Percentiles rank a stretch among this genome's conserved stretches.
phyloP scores from a whole-genome alignment of 2,113 vertebrate species.

The Axis porcinus region DNA sequence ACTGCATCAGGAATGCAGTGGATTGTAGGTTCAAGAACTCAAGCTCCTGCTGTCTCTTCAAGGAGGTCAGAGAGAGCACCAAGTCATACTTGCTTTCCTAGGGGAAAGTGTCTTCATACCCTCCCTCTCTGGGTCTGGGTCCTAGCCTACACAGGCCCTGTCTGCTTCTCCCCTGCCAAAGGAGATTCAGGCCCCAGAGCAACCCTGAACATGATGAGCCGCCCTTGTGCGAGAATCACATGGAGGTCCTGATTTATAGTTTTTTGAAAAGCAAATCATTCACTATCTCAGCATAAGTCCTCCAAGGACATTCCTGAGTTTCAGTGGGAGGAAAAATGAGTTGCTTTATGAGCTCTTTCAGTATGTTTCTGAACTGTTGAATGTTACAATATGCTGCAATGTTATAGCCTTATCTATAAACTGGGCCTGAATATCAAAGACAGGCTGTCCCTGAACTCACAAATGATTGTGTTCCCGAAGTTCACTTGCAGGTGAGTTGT shows the following conservation, averaged over 20 bases:
- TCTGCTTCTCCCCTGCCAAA: rapidly evolving
- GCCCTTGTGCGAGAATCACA: background rate
- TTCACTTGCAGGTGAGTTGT: background rate
- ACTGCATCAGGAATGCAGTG: rapidly evolving
- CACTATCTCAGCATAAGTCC: conserved; percentile 43
- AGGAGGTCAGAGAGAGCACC: background rate
- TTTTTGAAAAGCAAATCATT: conserved; percentile 64
- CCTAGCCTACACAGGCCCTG: background rate
- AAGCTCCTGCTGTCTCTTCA: background rate
- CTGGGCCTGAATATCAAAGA: background rate
- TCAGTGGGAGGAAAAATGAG: conserved; percentile 64
- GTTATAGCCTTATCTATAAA: conserved; percentile 63
- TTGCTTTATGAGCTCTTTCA: conserved; percentile 56
- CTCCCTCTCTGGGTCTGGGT: background rate
- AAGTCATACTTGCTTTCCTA: background rate
- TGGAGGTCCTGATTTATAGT: background rate
- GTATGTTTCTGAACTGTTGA: conserved; percentile 23
- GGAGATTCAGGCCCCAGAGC: background rate
- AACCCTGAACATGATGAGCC: background rate
- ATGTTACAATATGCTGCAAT: conserved; percentile 20
- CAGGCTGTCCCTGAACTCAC: background rate
- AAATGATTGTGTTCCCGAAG: background rate
- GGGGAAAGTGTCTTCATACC: background rate
- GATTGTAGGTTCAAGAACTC: background rate
- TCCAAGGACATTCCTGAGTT: conserved; percentile 58